These are phyloP conservation scores for Pseudanteris insignis DNA, from an alignment of 2,888 invertebrate genomes.

Conservation along the genomic window DNA sequence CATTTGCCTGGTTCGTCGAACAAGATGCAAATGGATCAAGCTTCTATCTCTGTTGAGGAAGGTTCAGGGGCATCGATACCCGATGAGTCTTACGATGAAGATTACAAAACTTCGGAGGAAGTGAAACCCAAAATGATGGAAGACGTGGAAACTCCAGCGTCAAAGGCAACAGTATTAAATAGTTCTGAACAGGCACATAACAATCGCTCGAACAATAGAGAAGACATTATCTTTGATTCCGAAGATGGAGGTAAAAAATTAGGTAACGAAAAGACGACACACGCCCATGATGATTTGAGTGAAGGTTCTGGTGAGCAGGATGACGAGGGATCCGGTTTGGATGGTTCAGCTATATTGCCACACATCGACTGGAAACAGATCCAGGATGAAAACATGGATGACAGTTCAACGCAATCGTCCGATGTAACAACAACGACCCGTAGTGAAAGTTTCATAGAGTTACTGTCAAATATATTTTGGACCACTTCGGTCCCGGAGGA, in stretches of 20 bases:
- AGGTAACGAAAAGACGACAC: not conserved
- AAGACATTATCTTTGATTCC: slow-evolving; percentile 49
- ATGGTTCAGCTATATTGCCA: slow-evolving; percentile 57
- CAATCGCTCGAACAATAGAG: slow-evolving; percentile 40
- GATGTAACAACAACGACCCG: slow-evolving; percentile 33
- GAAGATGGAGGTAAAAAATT: slow-evolving; percentile 42
- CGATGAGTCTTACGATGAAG: slow-evolving; percentile 31
- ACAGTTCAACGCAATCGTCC: slow-evolving; percentile 25
- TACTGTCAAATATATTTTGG: slow-evolving; percentile 34
- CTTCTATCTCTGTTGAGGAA: slow-evolving; percentile 63
- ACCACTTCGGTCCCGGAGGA: slow-evolving; percentile 45
- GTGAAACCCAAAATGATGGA: slow-evolving; percentile 4
- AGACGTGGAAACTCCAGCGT: not conserved
- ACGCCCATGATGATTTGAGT: slow-evolving; percentile 14
- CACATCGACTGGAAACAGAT: slow-evolving; percentile 41
- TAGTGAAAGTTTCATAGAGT: slow-evolving; percentile 44
- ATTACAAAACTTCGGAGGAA: slow-evolving; percentile 8
- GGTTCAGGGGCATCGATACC: slow-evolving; percentile 48
- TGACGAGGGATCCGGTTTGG: slow-evolving; percentile 66
- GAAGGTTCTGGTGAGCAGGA: slow-evolving; percentile 63
- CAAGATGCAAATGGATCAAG: slow-evolving; percentile 71
- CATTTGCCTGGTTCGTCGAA: slow-evolving; percentile 54
- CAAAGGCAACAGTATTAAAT: slow-evolving; percentile 7
- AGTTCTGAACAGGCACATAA: too few species aligned
- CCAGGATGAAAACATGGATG: slow-evolving; percentile 41